phyloP scores from a whole-genome alignment of 2,888 invertebrate species.

The Notodonta dromedarius region DNA sequence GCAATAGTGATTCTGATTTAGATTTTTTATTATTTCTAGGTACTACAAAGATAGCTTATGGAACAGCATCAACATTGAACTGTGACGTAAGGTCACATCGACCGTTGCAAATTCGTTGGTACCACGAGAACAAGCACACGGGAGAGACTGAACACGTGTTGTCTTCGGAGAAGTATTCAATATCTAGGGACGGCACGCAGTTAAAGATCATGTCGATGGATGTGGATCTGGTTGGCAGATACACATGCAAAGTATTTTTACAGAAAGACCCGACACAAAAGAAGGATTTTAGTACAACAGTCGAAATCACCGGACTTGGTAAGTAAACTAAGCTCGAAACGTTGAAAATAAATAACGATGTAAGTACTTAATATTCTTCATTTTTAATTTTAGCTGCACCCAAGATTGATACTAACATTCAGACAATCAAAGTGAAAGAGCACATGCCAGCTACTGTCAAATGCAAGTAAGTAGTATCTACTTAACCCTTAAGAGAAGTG shows the following conservation, averaged over 20 bases:
- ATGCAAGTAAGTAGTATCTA: not conserved
- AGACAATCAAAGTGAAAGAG: not conserved
- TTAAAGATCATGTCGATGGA: constrained; percentile 31
- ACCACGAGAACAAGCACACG: constrained; percentile 12
- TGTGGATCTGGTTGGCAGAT: constrained; percentile 22
- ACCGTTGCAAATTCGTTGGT: constrained; percentile 35
- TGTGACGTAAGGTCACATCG: constrained; percentile 33
- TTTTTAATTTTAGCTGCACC: not conserved
- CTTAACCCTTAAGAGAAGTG: no score
- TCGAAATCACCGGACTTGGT: constrained; percentile 1
- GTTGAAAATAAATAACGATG: no score
- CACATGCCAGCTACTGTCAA: not conserved
- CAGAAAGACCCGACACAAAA: not conserved
- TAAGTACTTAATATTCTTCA: not conserved
- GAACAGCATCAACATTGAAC: constrained; percentile 11
- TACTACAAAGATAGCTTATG: no score
- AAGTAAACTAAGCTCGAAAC: not conserved
- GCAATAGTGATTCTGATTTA: no score
- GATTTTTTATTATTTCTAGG: no score
- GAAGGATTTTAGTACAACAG: constrained; percentile 1
- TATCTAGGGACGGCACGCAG: constrained; percentile 23
- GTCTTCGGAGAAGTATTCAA: constrained; percentile 21
- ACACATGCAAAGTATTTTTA: constrained; percentile 15
- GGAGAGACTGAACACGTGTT: constrained; percentile 10
- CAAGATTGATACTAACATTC: not conserved